A percentile compares a stretch with the other conserved stretches of the same genome.
phyloP scores from a whole-genome alignment of 2,888 invertebrate genomes.

The Cylindroiulus punctatus region DNA sequence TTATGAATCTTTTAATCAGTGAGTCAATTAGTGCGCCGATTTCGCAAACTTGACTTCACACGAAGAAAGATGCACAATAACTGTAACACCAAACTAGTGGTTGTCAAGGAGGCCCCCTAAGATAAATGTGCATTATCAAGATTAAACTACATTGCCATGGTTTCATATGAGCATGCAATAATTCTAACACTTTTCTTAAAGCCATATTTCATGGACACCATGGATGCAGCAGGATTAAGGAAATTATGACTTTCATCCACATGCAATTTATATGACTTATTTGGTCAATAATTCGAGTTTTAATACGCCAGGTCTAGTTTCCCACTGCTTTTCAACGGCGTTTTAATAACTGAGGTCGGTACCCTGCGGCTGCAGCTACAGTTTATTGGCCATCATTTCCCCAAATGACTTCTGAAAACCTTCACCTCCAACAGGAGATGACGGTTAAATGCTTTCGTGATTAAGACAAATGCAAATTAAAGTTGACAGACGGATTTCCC shows the following conservation, averaged over 20 bases:
- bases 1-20: too few relatives aligned
- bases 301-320: not conserved
- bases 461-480: not conserved
- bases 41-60: too few relatives aligned
- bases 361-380: not conserved
- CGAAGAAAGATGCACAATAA: too few relatives aligned
- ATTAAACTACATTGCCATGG: not conserved
- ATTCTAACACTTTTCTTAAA: not conserved
- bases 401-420: not conserved
- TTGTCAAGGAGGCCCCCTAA: too few relatives aligned
- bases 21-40: too few relatives aligned
- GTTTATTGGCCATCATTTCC: not conserved
- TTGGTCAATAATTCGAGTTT: not conserved
- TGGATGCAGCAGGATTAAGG: not conserved
- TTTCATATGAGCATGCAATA: not conserved
- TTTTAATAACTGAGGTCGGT: constrained; percentile 1
- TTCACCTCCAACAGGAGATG: not conserved
- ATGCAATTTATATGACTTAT: not conserved
- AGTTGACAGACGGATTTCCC: not conserved
- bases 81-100: too few relatives aligned
- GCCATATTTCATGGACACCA: not conserved
- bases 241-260: not conserved
- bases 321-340: not conserved
- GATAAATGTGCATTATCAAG: not conserved
- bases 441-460: not conserved